A percentile compares a stretch with the other conserved stretches of the same genome.
These are phyloP conservation scores for Lerista edwardsae DNA, from an alignment of 2,797 vertebrate genomes.

Conservation along the genomic window DNA sequence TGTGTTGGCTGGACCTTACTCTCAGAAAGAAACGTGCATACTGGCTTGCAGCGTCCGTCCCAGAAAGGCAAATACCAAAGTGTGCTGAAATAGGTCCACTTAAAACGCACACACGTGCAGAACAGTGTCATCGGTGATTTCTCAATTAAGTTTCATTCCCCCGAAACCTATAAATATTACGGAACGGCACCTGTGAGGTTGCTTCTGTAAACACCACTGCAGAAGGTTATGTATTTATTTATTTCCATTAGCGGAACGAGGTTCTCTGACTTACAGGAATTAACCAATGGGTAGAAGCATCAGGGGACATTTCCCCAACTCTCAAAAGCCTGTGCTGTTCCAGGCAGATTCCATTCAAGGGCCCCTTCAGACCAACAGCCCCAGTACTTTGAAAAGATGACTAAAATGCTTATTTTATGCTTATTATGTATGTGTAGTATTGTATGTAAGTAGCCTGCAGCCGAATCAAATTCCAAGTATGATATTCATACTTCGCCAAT, in stretches of 20 bases:
- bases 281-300: not conserved
- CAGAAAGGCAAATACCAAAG: not conserved
- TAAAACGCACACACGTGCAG: too few species aligned
- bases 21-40: too few species aligned
- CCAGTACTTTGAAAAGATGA: not conserved
- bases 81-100: not conserved
- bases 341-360: not conserved
- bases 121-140: not conserved
- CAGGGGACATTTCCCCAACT: not conserved
- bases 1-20: too few species aligned
- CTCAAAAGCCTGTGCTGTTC: not conserved
- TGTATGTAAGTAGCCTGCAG: too few species aligned
- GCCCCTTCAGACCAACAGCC: not conserved
- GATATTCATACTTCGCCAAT: too few species aligned
- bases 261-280: constrained; percentile 2
- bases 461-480: too few species aligned
- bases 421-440: too few species aligned
- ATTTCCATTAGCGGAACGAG: not conserved
- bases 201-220: not conserved
- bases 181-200: not conserved
- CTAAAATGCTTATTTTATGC: too few species aligned
- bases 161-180: not conserved
- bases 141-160: not conserved
- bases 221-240: not conserved
- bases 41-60: not conserved